Evolutionary conservation across 2,113 vertebrate genomes (phyloP).

Genomic region (Piaya cayana): DNA sequence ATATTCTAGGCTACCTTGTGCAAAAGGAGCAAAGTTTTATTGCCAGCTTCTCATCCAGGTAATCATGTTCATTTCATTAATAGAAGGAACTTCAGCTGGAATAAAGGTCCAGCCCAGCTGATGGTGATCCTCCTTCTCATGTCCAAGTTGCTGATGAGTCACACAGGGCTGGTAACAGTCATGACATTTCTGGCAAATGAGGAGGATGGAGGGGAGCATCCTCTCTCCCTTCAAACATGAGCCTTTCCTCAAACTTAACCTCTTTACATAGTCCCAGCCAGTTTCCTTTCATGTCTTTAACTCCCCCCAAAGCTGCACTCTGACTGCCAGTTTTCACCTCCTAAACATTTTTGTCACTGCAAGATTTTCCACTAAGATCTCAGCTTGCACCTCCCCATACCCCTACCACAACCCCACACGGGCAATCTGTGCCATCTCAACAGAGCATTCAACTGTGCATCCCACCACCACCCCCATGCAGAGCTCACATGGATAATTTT

Average conservation of each 20-base stretch:
- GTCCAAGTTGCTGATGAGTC: neutral
- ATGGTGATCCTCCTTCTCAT: fast-evolving
- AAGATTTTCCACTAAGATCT: neutral
- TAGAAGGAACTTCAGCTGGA: neutral
- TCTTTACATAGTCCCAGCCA: neutral
- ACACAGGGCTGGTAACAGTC: neutral
- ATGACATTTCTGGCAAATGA: neutral
- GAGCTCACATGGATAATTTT: neutral
- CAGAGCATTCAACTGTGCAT: neutral
- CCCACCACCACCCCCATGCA: neutral
- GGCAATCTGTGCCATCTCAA: neutral
- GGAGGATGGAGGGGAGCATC: neutral
- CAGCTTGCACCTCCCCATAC: neutral
- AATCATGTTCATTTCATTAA: neutral
- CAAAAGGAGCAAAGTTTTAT: neutral
- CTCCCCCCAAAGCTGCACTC: neutral
- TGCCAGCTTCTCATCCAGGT: neutral
- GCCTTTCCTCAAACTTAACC: neutral
- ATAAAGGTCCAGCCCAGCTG: neutral
- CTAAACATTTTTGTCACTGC: neutral
- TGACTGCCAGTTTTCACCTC: neutral
- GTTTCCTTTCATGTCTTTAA: neutral
- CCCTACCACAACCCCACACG: neutral
- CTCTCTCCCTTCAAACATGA: neutral
- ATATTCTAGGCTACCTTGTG: neutral